Conservation (phyloP, 2,113 vertebrate genomes). For the Halcyon malimbica region DNA sequence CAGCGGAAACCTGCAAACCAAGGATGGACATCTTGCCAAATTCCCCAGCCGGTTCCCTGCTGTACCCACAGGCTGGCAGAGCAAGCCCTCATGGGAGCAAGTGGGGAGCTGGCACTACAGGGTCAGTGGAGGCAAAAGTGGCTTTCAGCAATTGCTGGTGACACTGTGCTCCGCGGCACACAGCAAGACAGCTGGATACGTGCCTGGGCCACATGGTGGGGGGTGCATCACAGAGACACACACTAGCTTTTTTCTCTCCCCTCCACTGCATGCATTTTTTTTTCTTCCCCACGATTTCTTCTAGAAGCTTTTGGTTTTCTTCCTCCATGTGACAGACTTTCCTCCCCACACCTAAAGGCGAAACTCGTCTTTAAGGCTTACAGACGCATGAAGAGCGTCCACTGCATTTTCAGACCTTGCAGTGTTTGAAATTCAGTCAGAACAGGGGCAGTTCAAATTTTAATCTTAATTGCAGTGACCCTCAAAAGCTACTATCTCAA, state of each 20-base stretch:
- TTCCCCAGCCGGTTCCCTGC: background rate
- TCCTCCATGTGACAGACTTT: background rate
- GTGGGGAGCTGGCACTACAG: background rate
- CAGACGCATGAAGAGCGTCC: background rate
- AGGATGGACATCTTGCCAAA: background rate
- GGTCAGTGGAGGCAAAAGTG: background rate
- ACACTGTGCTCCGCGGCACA: background rate
- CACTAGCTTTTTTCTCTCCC: background rate
- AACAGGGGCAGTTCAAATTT: background rate
- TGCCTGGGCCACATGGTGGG: background rate
- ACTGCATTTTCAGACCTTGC: background rate
- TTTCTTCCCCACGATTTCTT: background rate
- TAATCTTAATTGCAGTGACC: background rate
- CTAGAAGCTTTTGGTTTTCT: background rate
- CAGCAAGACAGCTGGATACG: too few relatives aligned
- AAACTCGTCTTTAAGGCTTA: background rate
- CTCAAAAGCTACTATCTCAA: background rate
- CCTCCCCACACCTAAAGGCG: background rate
- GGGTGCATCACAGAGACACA: background rate
- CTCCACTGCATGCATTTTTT: background rate
- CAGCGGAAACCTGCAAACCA: background rate
- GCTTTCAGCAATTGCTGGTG: background rate
- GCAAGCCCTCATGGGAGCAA: background rate
- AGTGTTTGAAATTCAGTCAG: background rate
- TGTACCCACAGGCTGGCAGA: background rate